Evolutionary conservation across 2,113 vertebrate genomes (phyloP).

Genomic region (Gymnobelideus leadbeateri): DNA sequence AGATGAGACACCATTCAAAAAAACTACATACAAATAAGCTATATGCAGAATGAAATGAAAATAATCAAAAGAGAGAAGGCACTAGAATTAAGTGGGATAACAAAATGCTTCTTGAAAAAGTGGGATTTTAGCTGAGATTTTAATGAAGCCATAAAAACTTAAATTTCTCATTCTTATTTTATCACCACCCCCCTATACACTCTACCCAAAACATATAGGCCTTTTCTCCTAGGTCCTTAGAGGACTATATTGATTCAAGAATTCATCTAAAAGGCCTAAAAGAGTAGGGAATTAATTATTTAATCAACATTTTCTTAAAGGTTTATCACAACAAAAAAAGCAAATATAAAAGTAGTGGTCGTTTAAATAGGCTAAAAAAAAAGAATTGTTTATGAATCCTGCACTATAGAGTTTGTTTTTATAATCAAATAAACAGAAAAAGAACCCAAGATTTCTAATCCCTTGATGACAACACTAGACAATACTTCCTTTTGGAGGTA

Average conservation of each 20-base stretch:
- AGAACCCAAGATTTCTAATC: slow-evolving; percentile 5
- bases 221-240: neutral
- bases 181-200: neutral
- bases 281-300: neutral
- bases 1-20: neutral
- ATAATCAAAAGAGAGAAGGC: neutral
- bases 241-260: neutral
- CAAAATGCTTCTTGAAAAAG: neutral
- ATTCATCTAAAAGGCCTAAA: neutral
- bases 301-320: neutral
- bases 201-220: neutral
- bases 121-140: neutral
- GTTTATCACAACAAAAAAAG: neutral
- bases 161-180: neutral
- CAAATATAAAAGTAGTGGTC: neutral
- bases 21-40: neutral
- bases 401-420: neutral
- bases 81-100: neutral
- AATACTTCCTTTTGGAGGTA: neutral
- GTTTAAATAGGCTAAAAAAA: neutral
- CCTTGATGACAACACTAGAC: slow-evolving; percentile 16
- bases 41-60: neutral
- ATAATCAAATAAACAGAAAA: neutral
- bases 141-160: neutral
- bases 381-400: neutral